Percentiles rank a stretch among this genome's conserved stretches.
These are phyloP conservation scores for Coenobita brevimanus DNA, from an alignment of 1,140 invertebrate species.

Conservation along the genomic window DNA sequence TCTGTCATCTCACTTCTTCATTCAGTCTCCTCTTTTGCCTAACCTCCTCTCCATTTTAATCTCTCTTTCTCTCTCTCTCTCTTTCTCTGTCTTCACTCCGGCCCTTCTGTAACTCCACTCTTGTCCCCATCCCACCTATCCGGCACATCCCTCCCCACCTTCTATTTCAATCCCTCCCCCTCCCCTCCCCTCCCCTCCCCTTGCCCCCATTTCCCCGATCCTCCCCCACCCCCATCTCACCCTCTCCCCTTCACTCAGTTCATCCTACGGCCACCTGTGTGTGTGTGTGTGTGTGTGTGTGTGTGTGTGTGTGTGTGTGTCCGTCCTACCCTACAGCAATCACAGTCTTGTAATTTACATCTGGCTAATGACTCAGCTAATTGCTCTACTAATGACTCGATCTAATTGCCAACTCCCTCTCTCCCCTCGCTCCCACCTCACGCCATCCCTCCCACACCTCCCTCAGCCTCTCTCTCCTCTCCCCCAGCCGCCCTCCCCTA, in stretches of 20 bases:
- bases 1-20: neutral
- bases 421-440: neutral
- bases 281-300: constrained; percentile 1
- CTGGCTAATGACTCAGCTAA: too few species aligned
- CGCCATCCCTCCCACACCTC: neutral
- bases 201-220: neutral
- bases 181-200: neutral
- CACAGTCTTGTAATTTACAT: too few species aligned
- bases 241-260: neutral
- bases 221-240: neutral
- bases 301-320: neutral
- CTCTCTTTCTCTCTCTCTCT: too few species aligned
- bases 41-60: neutral
- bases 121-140: neutral
- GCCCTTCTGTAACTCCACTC: neutral
- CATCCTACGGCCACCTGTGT: neutral
- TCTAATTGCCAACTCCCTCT: too few species aligned
- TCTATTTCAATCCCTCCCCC: neutral
- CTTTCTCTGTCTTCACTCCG: neutral
- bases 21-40: neutral
- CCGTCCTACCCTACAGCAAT: neutral
- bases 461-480: neutral
- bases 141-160: neutral
- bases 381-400: too few species aligned
- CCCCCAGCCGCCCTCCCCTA: neutral